These are phyloP conservation scores for Chaenodraco wilsoni DNA, from an alignment of 2,797 vertebrate genomes.

Conservation along the genomic window DNA sequence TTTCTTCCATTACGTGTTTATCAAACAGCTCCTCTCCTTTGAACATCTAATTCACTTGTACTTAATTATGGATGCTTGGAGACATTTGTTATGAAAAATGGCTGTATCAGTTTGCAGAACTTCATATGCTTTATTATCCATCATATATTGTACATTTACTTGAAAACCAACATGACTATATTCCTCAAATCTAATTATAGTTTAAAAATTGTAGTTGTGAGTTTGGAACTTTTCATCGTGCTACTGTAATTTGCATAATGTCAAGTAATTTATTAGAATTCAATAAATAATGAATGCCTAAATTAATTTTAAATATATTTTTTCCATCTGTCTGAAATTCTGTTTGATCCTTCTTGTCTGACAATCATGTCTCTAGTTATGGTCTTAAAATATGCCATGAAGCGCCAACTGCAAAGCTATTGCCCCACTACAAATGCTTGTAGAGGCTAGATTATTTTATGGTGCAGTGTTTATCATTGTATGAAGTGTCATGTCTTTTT, in stretches of 20 bases:
- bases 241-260: conserved; percentile 76
- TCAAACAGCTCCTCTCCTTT: conserved; percentile 33
- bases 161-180: conserved; percentile 44
- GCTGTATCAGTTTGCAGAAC: conserved; percentile 50
- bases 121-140: conserved; percentile 48
- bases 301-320: conserved; percentile 82
- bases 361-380: conserved; percentile 74
- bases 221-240: conserved; percentile 61
- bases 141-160: conserved; percentile 43
- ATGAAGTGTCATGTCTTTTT: conserved; percentile 59
- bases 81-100: conserved; percentile 43
- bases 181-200: conserved; percentile 69
- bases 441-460: conserved; percentile 54
- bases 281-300: conserved; percentile 82
- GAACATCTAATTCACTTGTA: conserved; percentile 49
- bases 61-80: conserved; percentile 44
- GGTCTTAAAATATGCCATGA: conserved; percentile 66
- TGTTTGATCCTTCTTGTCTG: conserved; percentile 80
- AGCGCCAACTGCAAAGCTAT: conserved; percentile 47
- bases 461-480: conserved; percentile 65
- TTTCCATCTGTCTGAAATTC: conserved; percentile 76
- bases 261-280: conserved; percentile 82
- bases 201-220: conserved; percentile 64
- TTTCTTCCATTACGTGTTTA: conserved; percentile 48
- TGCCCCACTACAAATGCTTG: conserved; percentile 62